phyloP scores from a whole-genome alignment of 1,140 invertebrate genomes.

The Psilanteris sp. region DNA sequence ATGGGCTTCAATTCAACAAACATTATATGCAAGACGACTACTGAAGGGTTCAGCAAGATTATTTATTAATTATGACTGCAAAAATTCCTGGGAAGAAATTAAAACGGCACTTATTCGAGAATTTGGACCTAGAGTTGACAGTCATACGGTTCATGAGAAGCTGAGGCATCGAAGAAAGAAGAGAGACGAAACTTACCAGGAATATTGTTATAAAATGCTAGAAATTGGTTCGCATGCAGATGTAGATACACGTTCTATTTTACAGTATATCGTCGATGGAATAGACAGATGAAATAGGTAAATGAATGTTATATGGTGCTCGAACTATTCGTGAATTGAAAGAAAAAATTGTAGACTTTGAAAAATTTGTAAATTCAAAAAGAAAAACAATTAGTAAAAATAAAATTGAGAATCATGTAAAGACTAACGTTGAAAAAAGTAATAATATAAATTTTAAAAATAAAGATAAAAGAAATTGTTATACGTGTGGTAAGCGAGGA shows the following conservation, averaged over 20 bases:
- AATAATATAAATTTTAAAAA: no score
- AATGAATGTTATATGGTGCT: background rate
- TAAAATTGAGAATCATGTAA: no score
- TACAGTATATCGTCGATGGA: conserved; percentile 72
- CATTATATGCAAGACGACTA: conserved; percentile 50
- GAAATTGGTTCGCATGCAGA: conserved; percentile 65
- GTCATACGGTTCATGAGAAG: conserved; percentile 26
- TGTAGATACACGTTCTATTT: conserved; percentile 62
- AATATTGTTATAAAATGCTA: conserved; percentile 61
- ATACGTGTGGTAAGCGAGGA: conserved; percentile 15
- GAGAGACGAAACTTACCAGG: conserved; percentile 50
- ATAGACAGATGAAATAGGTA: conserved; percentile 35
- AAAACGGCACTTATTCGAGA: conserved; percentile 35
- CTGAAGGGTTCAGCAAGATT: conserved; percentile 45
- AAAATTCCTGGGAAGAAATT: conserved; percentile 29
- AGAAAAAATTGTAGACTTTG: no score
- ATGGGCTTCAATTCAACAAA: conserved; percentile 53
- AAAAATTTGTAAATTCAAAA: no score
- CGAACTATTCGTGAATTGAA: no score
- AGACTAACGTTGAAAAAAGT: no score
- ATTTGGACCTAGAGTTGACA: conserved; percentile 41
- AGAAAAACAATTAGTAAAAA: no score
- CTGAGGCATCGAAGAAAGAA: conserved; percentile 43
- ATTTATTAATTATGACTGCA: conserved; percentile 49
- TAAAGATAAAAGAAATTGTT: no score